These are phyloP conservation scores for Alentia gelatinosa DNA, from an alignment of 2,888 invertebrate genomes.

Conservation along the genomic window DNA sequence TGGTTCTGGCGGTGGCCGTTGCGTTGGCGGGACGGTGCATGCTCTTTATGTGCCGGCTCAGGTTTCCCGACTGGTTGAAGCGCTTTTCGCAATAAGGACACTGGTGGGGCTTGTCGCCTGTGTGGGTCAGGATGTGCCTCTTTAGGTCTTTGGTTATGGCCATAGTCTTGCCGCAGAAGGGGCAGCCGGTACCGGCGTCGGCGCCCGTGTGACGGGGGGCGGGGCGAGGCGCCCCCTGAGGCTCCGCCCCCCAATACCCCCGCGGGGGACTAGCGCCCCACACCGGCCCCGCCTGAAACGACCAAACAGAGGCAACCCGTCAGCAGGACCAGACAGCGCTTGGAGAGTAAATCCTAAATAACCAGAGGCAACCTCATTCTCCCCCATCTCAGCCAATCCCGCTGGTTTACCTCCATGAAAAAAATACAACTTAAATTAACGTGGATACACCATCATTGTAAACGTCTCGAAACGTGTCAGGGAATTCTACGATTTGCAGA, in stretches of 20 bases:
- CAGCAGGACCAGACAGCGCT: background rate
- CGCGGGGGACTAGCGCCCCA: background rate
- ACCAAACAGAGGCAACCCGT: conserved; percentile 15
- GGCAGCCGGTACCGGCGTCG: background rate
- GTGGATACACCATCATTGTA: no score
- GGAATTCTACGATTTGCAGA: no score
- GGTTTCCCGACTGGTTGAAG: conserved; percentile 24
- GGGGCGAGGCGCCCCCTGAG: background rate
- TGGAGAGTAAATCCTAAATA: background rate
- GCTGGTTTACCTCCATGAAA: no score
- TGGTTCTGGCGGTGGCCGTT: background rate
- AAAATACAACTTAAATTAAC: no score
- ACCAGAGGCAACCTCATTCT: no score
- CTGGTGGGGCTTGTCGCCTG: background rate
- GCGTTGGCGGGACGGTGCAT: background rate
- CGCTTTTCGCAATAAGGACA: background rate
- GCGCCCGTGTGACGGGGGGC: background rate
- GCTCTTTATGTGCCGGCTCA: background rate
- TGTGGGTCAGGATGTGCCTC: conserved; percentile 29
- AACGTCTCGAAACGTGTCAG: no score
- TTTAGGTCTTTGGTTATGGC: conserved; percentile 10
- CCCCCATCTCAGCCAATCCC: no score
- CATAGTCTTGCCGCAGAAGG: conserved; percentile 4
- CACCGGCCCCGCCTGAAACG: background rate
- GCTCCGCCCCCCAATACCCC: no score